phyloP scores from a whole-genome alignment of 2,888 invertebrate genomes.

The Melipona beecheii region DNA sequence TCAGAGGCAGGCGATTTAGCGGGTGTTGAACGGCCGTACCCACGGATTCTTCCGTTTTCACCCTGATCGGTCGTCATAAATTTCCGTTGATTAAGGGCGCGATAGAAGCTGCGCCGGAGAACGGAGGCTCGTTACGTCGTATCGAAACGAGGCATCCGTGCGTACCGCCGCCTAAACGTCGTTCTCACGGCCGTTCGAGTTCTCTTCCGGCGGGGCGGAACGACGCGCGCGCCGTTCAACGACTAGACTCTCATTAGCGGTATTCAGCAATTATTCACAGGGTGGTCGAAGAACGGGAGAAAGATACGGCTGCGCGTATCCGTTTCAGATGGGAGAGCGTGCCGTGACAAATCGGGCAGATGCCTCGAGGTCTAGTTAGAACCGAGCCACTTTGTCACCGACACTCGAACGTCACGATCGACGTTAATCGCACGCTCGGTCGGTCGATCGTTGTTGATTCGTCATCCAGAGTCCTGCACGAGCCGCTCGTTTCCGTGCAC shows the following conservation, averaged over 20 bases:
- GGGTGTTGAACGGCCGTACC: constrained; percentile 6
- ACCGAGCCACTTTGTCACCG: constrained; percentile 74
- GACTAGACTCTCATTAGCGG: constrained; percentile 81
- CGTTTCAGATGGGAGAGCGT: constrained; percentile 70
- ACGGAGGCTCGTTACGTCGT: constrained; percentile 33
- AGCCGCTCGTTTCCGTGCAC: background rate
- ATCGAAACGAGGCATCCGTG: constrained; percentile 31
- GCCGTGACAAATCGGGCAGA: constrained; percentile 81
- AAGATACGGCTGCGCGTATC: constrained; percentile 55
- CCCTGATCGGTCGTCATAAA: constrained; percentile 37
- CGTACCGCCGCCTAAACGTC: constrained; percentile 30
- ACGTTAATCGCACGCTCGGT: constrained; percentile 53
- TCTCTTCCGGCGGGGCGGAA: constrained; percentile 23
- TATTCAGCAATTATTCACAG: constrained; percentile 83
- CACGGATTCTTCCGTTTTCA: constrained; percentile 26
- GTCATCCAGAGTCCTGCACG: constrained; percentile 60
- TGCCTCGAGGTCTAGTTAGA: constrained; percentile 80
- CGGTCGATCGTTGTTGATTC: constrained; percentile 73
- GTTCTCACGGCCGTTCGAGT: constrained; percentile 58
- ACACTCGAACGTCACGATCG: constrained; percentile 57
- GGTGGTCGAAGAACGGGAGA: constrained; percentile 69
- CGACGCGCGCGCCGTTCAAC: constrained; percentile 56
- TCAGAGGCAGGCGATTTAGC: constrained; percentile 22
- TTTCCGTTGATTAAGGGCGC: constrained; percentile 50
- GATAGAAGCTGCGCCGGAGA: constrained; percentile 24